Conservation (phyloP, 2,797 vertebrate genomes). For the Falco berigora region DNA sequence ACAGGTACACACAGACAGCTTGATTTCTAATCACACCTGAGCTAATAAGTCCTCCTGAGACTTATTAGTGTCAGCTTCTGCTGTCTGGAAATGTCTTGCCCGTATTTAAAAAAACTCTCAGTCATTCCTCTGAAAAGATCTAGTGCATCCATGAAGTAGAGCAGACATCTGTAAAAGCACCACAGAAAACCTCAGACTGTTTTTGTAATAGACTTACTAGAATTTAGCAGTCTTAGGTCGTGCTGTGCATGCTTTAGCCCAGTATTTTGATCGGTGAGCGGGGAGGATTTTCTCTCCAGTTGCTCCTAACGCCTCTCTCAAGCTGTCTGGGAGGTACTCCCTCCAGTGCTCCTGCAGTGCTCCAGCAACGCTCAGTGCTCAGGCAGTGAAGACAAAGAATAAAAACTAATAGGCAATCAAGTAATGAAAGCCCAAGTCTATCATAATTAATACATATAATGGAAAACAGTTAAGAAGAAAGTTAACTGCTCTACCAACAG, state of each 20-base stretch:
- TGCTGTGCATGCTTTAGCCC: not conserved
- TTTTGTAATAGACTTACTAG: not conserved
- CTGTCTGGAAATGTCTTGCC: not conserved
- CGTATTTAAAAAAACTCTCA: not conserved
- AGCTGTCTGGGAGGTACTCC: not conserved
- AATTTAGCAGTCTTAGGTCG: not conserved
- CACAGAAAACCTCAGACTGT: not conserved
- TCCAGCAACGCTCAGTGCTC: not conserved
- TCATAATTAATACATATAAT: not conserved
- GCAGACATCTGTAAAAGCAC: not conserved
- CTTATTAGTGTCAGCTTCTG: constrained; percentile 32
- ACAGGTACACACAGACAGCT: not conserved
- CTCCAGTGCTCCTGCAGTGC: not conserved
- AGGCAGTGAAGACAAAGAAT: not conserved
- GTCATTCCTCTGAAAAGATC: constrained; percentile 1
- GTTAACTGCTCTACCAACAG: not conserved
- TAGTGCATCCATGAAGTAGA: not conserved
- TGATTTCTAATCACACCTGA: constrained; percentile 58
- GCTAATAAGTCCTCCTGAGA: constrained; percentile 54
- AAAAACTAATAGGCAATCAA: not conserved
- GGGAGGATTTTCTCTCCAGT: not conserved
- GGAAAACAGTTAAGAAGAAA: not conserved
- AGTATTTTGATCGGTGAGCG: not conserved
- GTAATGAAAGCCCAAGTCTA: not conserved
- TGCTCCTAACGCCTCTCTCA: not conserved